Evolutionary conservation across 2,113 vertebrate species (phyloP).

Genomic region (Okapia johnstoni): DNA sequence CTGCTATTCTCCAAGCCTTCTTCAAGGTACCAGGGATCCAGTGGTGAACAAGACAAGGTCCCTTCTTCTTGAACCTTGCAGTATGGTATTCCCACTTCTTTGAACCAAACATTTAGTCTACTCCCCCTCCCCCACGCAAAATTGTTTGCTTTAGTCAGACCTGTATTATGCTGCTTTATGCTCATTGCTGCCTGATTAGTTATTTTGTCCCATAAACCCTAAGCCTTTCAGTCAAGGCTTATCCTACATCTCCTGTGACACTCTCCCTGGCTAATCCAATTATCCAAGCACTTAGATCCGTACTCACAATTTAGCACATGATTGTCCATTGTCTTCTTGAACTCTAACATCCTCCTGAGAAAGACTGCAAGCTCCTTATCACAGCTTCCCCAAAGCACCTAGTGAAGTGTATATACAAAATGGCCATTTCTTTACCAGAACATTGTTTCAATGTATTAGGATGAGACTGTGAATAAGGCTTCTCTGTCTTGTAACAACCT

Average conservation of each 20-base stretch:
- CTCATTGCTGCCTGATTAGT: background rate
- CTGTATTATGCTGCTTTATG: background rate
- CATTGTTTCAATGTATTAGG: background rate
- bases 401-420: background rate
- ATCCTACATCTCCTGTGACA: background rate
- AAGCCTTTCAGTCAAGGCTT: background rate
- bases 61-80: background rate
- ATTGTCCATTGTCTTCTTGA: background rate
- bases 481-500: background rate
- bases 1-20: background rate
- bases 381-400: background rate
- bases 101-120: background rate
- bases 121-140: background rate
- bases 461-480: background rate
- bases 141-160: background rate
- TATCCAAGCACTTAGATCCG: background rate
- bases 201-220: background rate
- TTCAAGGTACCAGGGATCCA: background rate
- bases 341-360: background rate
- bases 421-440: background rate
- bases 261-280: background rate
- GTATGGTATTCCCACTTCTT: background rate
- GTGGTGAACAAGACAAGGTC: background rate
- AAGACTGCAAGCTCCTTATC: background rate
- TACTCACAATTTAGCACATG: background rate